Conservation (phyloP, 2,797 vertebrate genomes). For the Halcyon badia region DNA sequence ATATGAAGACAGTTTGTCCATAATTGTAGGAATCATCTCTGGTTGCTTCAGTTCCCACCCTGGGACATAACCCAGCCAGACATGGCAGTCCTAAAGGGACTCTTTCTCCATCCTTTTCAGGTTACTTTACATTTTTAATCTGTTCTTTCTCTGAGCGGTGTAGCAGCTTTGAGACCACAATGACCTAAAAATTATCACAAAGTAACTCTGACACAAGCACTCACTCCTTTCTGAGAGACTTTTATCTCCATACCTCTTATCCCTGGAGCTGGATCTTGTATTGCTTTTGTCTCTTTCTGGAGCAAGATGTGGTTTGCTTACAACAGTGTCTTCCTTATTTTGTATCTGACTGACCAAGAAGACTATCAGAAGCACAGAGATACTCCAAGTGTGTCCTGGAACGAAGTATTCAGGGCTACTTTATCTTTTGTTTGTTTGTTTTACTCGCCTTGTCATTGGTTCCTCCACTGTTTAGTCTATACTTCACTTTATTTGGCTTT, state of each 20-base stretch:
- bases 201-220: background rate
- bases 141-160: rapidly evolving
- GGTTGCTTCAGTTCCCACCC: background rate
- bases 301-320: background rate
- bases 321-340: background rate
- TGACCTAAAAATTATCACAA: background rate
- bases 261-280: background rate
- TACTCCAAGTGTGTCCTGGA: background rate
- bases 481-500: background rate
- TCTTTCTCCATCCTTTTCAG: background rate
- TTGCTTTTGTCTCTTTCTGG: background rate
- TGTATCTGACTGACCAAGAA: background rate
- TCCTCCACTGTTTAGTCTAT: background rate
- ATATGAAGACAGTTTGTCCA: background rate
- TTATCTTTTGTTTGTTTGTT: background rate
- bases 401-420: background rate
- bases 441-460: background rate
- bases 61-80: background rate
- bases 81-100: background rate
- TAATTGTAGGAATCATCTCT: background rate
- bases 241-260: background rate
- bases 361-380: background rate
- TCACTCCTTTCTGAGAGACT: background rate
- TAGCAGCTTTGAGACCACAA: background rate
- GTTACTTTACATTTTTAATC: background rate